Evolutionary conservation across 2,113 vertebrate species (phyloP).

Genomic region (Pao palembangensis): DNA sequence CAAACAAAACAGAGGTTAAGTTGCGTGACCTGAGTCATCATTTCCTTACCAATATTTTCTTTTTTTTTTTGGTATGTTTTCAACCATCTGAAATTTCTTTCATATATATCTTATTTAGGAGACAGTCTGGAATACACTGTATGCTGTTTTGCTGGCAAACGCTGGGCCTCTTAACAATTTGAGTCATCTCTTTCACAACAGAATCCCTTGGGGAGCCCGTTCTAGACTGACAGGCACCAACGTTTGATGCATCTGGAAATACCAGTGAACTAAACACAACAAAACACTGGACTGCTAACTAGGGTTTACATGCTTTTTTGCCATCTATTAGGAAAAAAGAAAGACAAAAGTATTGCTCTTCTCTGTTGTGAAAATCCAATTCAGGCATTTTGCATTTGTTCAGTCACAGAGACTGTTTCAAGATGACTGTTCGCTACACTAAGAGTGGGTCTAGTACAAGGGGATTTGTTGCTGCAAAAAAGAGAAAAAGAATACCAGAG

Average conservation of each 20-base stretch:
- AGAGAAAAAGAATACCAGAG: conserved; percentile 29
- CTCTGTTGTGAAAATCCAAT: conserved; percentile 38
- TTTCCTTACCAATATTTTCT: too few species aligned
- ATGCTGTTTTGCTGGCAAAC: conserved; percentile 27
- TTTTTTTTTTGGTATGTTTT: neutral
- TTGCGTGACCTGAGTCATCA: too few species aligned
- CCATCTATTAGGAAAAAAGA: conserved; percentile 31
- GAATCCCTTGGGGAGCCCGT: conserved; percentile 40
- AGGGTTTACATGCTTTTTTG: conserved; percentile 49
- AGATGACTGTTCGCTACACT: conserved; percentile 49
- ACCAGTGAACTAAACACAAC: conserved; percentile 56
- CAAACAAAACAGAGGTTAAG: too few species aligned
- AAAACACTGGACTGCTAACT: conserved; percentile 57
- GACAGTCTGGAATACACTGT: conserved; percentile 22
- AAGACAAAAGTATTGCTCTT: conserved; percentile 63
- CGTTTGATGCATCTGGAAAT: conserved; percentile 46
- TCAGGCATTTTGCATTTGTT: conserved; percentile 36
- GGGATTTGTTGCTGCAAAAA: conserved; percentile 12
- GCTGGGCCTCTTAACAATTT: conserved; percentile 37
- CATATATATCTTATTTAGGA: conserved; percentile 14
- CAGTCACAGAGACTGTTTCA: too few species aligned
- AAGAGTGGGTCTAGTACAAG: conserved; percentile 38
- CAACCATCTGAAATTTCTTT: conserved; percentile 3
- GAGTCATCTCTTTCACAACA: conserved; percentile 31
- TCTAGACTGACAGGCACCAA: conserved; percentile 40